Base-by-base conservation (phyloP, 2,797 vertebrate genomes). In the Mallotus villosus region DNA sequence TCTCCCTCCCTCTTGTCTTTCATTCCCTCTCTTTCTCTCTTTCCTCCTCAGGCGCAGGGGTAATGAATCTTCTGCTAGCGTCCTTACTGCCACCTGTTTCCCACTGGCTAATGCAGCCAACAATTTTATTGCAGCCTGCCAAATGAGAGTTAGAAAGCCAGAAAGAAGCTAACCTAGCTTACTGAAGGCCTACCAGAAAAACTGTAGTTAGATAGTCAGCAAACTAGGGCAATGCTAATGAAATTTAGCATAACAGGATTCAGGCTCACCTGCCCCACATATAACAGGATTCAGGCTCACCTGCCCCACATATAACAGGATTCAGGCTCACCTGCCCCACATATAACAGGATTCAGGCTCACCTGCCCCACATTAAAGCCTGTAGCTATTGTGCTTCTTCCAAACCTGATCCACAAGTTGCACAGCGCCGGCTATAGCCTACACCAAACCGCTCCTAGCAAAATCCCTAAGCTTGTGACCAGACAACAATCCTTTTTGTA, bases 51-150 rank as follows among this genome's bases (percentile, higher is more conserved):
- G 51, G 51, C 32, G 21, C 2, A n/a, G 66, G 49, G 57, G 21
- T 66, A 70, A 77, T 74, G 55, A 53, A 74, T 68, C 65, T 68
- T 46, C 41, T 37, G 21, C 60, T 25, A 59, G 76, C 74, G 74
- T 53, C 76, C 74, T 71, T 70, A 76, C 12, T 71, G 37, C 62
- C 77, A 79, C 74, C 71, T 71, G 55, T 49, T 57, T 37, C 58
- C 34, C 25, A 59, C 63, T 17, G 51, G 51, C 53, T 65, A 66
- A 70, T 49, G n/a, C 51, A 75, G 34, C 12, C 53, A 51, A 25
- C 16, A 29, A 14, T 16, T 8, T 51, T 41, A 46, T 49, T 5
- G 46, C 22, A 3, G 19, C 64, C 46, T 51, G 64, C 24, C 63
- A 46, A 46, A 46, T 46, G 41, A 46, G 9, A 41, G 37, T 12